phyloP scores from a whole-genome alignment of 2,797 vertebrate genomes.

The Sternotherus odoratus region DNA sequence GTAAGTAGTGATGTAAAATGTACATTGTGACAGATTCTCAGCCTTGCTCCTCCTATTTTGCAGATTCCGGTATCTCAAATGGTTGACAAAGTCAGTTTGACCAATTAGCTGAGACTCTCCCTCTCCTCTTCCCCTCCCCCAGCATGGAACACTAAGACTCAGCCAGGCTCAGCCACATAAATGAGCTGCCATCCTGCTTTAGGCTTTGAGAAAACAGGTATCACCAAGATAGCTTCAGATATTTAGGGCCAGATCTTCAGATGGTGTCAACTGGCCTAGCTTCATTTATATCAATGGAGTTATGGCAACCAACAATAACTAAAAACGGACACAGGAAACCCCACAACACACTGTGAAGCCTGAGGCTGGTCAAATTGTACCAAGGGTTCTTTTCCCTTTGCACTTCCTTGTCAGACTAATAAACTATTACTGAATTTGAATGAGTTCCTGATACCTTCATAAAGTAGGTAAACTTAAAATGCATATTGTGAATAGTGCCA shows the following conservation, averaged over 20 bases:
- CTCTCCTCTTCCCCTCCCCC: too few relatives aligned
- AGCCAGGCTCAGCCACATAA: not conserved
- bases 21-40: not conserved
- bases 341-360: not conserved
- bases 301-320: not conserved
- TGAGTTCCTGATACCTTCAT: not conserved
- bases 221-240: not conserved
- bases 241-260: not conserved
- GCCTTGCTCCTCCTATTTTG: not conserved
- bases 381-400: not conserved
- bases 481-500: not conserved
- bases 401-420: not conserved
- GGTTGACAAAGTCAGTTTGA: not conserved
- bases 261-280: not conserved
- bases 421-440: not conserved
- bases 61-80: not conserved
- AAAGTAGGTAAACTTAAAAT: not conserved
- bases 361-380: not conserved
- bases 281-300: not conserved
- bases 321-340: not conserved
- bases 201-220: not conserved
- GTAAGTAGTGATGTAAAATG: not conserved
- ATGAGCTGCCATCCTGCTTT: not conserved
- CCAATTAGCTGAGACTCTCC: fast-evolving
- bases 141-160: not conserved